phyloP scores from a whole-genome alignment of 2,797 vertebrate genomes.

The Acestrorhynchus altus region DNA sequence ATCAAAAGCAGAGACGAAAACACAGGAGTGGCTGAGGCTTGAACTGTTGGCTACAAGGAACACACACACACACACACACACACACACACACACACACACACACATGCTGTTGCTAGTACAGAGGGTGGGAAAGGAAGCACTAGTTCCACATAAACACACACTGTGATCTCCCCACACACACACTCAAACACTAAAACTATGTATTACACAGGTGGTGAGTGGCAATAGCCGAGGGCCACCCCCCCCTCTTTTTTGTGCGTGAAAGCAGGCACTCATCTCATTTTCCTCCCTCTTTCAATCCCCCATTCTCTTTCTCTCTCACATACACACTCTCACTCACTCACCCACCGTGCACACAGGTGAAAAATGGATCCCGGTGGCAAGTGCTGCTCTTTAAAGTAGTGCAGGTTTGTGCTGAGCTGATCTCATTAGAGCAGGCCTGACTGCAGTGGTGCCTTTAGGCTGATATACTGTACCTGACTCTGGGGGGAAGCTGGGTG shows the following conservation, averaged over 20 bases:
- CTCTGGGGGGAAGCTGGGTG: constrained; percentile 23
- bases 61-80: background rate
- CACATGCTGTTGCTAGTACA: background rate
- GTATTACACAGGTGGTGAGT: constrained; percentile 25
- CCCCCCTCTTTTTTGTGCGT: constrained; percentile 2
- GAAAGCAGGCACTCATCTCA: constrained; percentile 33
- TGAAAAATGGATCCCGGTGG: constrained; percentile 16
- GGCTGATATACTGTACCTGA: constrained; percentile 42
- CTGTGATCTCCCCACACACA: background rate
- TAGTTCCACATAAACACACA: background rate
- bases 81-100: background rate
- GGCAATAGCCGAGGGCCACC: constrained; percentile 16
- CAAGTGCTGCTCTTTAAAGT: constrained; percentile 30
- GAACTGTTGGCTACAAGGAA: background rate
- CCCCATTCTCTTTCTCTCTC: background rate
- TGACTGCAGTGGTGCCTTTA: constrained; percentile 34
- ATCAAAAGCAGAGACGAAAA: constrained; percentile 20
- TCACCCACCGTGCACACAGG: background rate
- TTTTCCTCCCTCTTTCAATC: constrained; percentile 7
- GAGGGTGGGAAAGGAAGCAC: background rate
- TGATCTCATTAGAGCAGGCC: constrained; percentile 44
- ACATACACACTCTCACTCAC: background rate
- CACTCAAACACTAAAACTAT: background rate
- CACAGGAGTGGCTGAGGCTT: background rate
- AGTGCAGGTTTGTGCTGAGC: constrained; percentile 29